Evolutionary conservation across 2,888 invertebrate species (phyloP), one percentile per base, ranked within the genome.

Genomic region (Mechanitis mazaeus): DNA sequence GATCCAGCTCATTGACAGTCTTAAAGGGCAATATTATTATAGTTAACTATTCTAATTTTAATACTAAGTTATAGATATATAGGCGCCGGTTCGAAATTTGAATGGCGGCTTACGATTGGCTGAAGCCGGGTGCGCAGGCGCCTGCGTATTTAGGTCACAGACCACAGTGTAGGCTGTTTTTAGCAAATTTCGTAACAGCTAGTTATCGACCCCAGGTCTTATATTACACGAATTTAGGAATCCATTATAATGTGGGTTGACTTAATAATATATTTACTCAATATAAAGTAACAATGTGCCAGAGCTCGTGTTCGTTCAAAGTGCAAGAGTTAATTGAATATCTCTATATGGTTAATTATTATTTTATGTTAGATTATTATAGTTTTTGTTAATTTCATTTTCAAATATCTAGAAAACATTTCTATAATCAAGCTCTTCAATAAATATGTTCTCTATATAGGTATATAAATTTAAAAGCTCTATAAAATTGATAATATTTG

Each of bases 81-180:
- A 79, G 87, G 87, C 87, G 88, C 87, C 88, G 78, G 80, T 75
- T 74, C 73, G 72, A 76, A 83, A 82, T 85, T 83, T 81, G 83
- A 85, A 85, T 81, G 81, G 81, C 78, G 80, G 74, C 72, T 67
- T 80, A 75, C 84, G 85, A 86, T 87, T 86, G 87, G 87, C 83
- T 78, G 81, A 78, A 79, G 83, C 84, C 84, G 81, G 83, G 76
- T 74, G 76, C 72, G 84, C 86, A 74, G 82, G 79, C 84, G 83
- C 81, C 71, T 20, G 72, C 74, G 78, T 79, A 88, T 88, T 83
- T 88, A 79, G 89, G 89, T 87, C 89, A 85, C 75, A 76, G 89
- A 89, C 85, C 89, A 85, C 75, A 76, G 84, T 82, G 87, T 87
- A 83, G 87, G 87, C 78, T 78, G 83, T 78, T 80, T 80, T 81